Evolutionary conservation across 2,797 vertebrate species (phyloP).

Genomic region (Neoniphon sammara): DNA sequence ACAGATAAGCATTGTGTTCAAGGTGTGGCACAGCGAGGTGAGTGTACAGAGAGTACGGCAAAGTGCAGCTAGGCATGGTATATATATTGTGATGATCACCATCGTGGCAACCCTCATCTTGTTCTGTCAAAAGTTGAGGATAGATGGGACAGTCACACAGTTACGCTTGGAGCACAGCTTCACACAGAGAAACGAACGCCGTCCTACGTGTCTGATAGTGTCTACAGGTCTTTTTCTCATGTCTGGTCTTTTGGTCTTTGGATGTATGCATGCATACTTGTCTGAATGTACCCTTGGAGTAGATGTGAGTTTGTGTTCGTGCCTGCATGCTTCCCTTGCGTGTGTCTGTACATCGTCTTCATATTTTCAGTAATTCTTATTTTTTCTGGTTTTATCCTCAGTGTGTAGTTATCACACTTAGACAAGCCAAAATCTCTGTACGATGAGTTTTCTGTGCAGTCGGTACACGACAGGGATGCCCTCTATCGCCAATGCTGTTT

Average conservation of each 20-base stretch:
- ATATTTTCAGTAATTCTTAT: slow-evolving; percentile 20
- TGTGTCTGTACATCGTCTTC: slow-evolving; percentile 43
- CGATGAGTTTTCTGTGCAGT: background rate
- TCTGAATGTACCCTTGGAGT: slow-evolving; percentile 38
- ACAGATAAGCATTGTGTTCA: slow-evolving; percentile 24
- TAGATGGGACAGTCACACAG: slow-evolving; percentile 16
- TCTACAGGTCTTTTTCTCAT: slow-evolving; percentile 55
- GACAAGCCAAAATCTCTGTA: background rate
- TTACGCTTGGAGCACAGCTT: slow-evolving; percentile 28
- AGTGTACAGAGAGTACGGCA: slow-evolving; percentile 21
- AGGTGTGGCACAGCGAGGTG: slow-evolving; percentile 33
- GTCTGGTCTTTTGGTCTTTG: slow-evolving; percentile 40
- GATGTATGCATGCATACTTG: slow-evolving; percentile 64
- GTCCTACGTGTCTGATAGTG: slow-evolving; percentile 8
- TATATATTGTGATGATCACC: slow-evolving; percentile 2
- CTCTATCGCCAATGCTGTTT: background rate
- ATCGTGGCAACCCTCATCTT: background rate
- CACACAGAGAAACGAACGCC: slow-evolving; percentile 19
- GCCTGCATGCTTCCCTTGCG: slow-evolving; percentile 62
- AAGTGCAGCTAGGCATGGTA: slow-evolving; percentile 46
- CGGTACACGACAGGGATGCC: slow-evolving; percentile 4
- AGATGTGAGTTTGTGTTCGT: slow-evolving; percentile 50
- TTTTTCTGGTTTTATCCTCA: background rate
- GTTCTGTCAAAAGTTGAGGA: slow-evolving; percentile 7
- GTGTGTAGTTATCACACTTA: slow-evolving; percentile 5